Evolutionary conservation across 1,140 invertebrate genomes (phyloP), one percentile per base, ranked within the genome.

Genomic region (Vollenhovia emeryi): DNA sequence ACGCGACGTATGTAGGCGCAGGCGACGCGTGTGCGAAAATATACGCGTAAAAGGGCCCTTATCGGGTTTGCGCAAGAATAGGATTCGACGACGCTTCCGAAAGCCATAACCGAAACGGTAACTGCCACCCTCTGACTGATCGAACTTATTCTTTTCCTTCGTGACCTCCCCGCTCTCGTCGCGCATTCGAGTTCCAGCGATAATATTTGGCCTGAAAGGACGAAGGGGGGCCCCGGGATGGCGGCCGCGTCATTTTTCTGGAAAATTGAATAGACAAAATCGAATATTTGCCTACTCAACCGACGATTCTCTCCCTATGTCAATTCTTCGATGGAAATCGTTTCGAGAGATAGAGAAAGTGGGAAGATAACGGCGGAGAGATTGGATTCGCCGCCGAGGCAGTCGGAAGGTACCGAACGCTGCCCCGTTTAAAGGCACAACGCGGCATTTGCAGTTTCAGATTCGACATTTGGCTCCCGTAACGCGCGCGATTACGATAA

Each of bases 31-130:
- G 89, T 91, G 92, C 88, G 87, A 90, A 91, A 91, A 92, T 91
- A 92, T 88, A 92, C 91, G 92, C 91, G 92, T 91, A 92, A 87
- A 92, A 93, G 92, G 91, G 87, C 90, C 87, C 94, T 95, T 95
- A 95, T 95, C 94, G 91, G 92, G 93, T 94, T 95, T 94, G 94
- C 94, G 92, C 94, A 95, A 95, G 94, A 95, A 95, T 95, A 93
- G 93, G 93, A 95, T 94, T 94, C 93, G 92, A 91, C 91, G 91
- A 92, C 71, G 93, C 94, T 95, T 95, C 94, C 94, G 94, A 94
- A 94, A 95, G 92, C 94, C 94, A 95, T 95, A 95, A 95, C 94
- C 94, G 93, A 94, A 95, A 95, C 94, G 94, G 94, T 95, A 95
- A 95, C 94, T 94, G 94, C 93, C 93, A 93, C 92, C 93, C 94